Conservation (phyloP, 2,797 vertebrate species). For the Phylloscopus collybita region DNA sequence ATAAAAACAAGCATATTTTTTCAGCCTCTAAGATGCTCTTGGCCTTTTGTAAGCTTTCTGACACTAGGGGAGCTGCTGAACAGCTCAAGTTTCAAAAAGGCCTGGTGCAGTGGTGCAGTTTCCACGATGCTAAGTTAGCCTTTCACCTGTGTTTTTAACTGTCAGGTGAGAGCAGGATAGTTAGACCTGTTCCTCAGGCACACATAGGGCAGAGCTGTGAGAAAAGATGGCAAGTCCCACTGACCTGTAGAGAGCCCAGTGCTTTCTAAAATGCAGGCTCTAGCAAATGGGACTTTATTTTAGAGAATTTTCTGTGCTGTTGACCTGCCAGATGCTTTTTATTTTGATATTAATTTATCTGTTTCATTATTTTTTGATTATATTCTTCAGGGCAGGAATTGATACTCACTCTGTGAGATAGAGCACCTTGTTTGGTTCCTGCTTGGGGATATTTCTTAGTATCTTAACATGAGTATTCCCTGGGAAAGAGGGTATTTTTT, state of each 20-base stretch:
- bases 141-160: not conserved
- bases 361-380: not conserved
- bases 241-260: not conserved
- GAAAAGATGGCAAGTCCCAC: not conserved
- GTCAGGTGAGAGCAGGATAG: not conserved
- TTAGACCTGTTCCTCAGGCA: not conserved
- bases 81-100: not conserved
- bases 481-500: not conserved
- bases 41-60: not conserved
- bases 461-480: not conserved
- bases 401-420: not conserved
- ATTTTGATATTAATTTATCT: not conserved
- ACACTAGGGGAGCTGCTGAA: not conserved
- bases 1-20: not conserved
- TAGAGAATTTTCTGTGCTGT: not conserved
- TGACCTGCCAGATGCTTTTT: not conserved
- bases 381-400: not conserved
- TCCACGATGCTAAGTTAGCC: not conserved
- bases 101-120: not conserved
- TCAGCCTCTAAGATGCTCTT: not conserved
- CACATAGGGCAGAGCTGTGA: not conserved
- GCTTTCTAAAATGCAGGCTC: not conserved
- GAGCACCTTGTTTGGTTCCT: not conserved
- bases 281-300: not conserved
- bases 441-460: not conserved